phyloP scores from a whole-genome alignment of 2,113 vertebrate genomes.

The Phodopus roborovskii region DNA sequence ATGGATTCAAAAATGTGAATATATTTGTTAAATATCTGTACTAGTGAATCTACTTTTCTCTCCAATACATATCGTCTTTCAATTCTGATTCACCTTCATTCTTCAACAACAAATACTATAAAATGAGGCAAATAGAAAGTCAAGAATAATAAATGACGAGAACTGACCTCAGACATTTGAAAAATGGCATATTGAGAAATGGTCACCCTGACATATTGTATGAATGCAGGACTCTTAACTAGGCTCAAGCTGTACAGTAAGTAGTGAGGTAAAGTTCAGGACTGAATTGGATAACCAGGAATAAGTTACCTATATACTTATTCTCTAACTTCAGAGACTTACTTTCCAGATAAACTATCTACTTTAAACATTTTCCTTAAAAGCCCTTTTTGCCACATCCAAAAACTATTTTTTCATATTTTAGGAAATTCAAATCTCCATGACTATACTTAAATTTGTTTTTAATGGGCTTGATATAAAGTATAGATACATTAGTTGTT shows the following conservation, averaged over 20 bases:
- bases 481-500: neutral
- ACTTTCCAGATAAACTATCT: neutral
- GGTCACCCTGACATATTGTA: no score
- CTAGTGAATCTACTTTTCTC: neutral
- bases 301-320: neutral
- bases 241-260: neutral
- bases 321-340: neutral
- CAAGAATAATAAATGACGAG: neutral
- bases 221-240: neutral
- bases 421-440: neutral
- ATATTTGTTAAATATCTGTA: neutral
- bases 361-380: neutral
- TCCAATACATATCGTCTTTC: neutral
- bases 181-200: neutral
- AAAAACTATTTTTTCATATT: neutral
- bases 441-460: neutral
- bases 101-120: neutral
- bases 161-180: neutral
- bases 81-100: neutral
- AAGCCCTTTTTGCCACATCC: neutral
- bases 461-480: neutral
- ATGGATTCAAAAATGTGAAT: neutral
- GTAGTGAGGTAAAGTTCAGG: neutral
- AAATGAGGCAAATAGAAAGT: neutral
- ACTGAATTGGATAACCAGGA: neutral